These are phyloP conservation scores for Rutpela maculata DNA, from an alignment of 2,888 invertebrate species.

Conservation along the genomic window DNA sequence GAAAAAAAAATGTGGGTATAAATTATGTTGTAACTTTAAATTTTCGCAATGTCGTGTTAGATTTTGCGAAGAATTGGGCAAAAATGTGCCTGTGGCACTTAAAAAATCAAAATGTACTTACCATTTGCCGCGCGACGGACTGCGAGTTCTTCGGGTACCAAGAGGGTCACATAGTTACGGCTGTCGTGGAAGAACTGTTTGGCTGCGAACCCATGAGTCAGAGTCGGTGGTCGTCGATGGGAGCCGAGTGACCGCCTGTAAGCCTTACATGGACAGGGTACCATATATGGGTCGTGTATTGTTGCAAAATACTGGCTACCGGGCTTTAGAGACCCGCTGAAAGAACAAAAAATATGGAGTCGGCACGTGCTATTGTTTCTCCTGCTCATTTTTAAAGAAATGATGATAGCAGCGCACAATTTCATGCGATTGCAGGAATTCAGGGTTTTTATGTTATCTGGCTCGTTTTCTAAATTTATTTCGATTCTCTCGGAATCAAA, in stretches of 20 bases:
- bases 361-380: conserved; percentile 72
- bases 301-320: conserved; percentile 63
- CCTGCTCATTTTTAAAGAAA: conserved; percentile 57
- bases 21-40: not conserved
- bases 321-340: conserved; percentile 62
- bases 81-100: not conserved
- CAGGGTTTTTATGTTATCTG: conserved; percentile 44
- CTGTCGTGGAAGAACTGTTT: conserved; percentile 68
- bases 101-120: conserved; percentile 50
- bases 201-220: conserved; percentile 65
- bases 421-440: conserved; percentile 56
- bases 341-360: conserved; percentile 63
- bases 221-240: conserved; percentile 64
- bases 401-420: conserved; percentile 56
- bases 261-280: conserved; percentile 70
- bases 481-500: conserved; percentile 33
- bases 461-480: conserved; percentile 43
- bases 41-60: not conserved
- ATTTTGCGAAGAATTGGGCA: not conserved
- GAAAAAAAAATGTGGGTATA: not conserved
- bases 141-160: conserved; percentile 45
- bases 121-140: conserved; percentile 49
- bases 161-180: conserved; percentile 57
- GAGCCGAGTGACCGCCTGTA: conserved; percentile 59
- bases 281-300: conserved; percentile 70